Base-by-base conservation (phyloP, 2,888 invertebrate species). In the Lagria hirta region DNA sequence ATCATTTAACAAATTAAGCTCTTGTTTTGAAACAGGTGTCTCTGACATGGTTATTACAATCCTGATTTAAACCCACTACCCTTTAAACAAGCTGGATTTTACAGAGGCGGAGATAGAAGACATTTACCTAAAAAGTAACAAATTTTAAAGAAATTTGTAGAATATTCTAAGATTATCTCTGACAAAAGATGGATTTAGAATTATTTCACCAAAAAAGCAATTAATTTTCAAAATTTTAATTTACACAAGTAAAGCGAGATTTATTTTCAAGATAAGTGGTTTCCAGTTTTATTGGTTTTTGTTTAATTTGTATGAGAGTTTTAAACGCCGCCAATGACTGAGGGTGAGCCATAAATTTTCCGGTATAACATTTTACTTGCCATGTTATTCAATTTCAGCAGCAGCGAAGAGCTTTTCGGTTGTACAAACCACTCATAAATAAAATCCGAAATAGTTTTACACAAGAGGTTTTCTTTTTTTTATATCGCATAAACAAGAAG, bases 351-450 rank as follows among this genome's bases (percentile, higher is more conserved):
- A 47, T 47, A 47, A 47, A 47, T 47, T 41, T 42, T 20, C 47
- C 32, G 27, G 23, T 23, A 42, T 42, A 42, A 46, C 46, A 35
- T 41, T 46, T 36, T 42, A 33, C 42, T 32, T 37, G 45, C 41
- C 41, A 34, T 47, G 40, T 47, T 47, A 47, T 47, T 42, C 37
- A 47, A 47, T 47, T 47, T 47, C 47, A 47, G 32, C 47, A 47
- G 42, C 30, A 43, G 43, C 24, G 32, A 43, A 47, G 27, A 32
- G 42, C 33, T 36, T 46, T 40, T 42, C 37, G 46, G 41, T 46
- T 46, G 42, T 42, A 47, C 42, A 32, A 41, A 47, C 42, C 47
- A 27, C 44, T 36, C 27, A 32, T 43, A 43, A 43, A 43, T 43
- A 43, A 43, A 30, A 43, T 30, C 24, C 30, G 15, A 14, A 37